Evolutionary conservation across 2,797 vertebrate genomes (phyloP), one percentile per base, ranked within the genome.

Genomic region (Hafferia zeledoni): DNA sequence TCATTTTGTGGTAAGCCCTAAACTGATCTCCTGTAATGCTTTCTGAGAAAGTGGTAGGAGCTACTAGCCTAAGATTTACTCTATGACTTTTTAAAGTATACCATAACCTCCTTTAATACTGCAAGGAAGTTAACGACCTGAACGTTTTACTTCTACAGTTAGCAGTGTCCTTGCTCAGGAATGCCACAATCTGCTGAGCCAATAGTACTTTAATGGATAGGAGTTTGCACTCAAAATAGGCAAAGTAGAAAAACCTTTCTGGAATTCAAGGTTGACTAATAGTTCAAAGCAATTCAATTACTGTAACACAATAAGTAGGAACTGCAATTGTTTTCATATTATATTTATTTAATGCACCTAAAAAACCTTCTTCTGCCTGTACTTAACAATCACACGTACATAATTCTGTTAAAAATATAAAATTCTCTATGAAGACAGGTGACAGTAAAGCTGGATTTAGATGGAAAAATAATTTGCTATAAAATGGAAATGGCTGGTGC

Each of bases 221-320:
- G 57, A 87, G 56, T 59, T 49, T 57, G 44, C 49, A 77, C 74
- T 82, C 47, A 76, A 61, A 80, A 90, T 84, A 55, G 20, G 17
- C 31, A 46, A 65, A 85, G 72, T 41, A 59, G 61, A 78, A 89
- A 90, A 80, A 41, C 7, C 43, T 85, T 83, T 47, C 72, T 72
- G 79, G 91, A 87, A 94, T 81, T 91, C 70, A 96, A 60, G 63
- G 79, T 86, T 97, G 83, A 84, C 77, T 82, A 91, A 67, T 33
- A 70, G 70, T 53, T 93, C 85, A 91, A 65, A 95, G 44, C 47
- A 84, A 91, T 90, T 87, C 56, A 87, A 93, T 89, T 87, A 94
- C 43, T 71, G 22, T 37, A 88, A 87, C 50, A 74, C 28, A 52
- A 23, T 70, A 86, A 89, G 64, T 30, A 70, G 64, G 27, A 91